Base-by-base conservation (phyloP, 1,140 invertebrate species). In the Dreissena rostriformis region DNA sequence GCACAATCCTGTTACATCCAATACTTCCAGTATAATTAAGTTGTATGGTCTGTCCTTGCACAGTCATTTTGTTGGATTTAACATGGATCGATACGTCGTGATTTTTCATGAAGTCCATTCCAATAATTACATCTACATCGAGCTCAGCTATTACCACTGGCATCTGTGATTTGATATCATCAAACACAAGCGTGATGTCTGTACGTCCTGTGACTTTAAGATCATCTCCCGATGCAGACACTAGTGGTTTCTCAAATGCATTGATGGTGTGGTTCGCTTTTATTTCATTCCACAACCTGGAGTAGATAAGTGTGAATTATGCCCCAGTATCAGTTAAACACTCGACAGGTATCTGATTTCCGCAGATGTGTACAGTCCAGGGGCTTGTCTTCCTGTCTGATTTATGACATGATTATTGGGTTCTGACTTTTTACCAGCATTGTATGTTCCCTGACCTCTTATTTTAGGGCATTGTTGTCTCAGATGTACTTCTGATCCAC, bases 251-350 rank as follows among this genome's bases (percentile, higher is more conserved):
- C 17, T 11, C 14, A 22, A 52, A 77, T n/a, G 39, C 51, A 12
- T 7, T 12, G 19, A 39, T 39, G n/a, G n/a, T 22, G 66, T 77
- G 75, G 28, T 67, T 52, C 19, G 11, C 39, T 26, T 22, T 11
- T 19, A 51, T 39, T 49, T 19, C 28, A 11, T 53, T 26, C 61
- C 17, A 67, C 10, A 66, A 6, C n/a, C 7, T 6, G 65, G 11
- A n/a, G 15, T 39, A 67, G 12, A 77, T 67, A n/a, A 67, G 29
- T 10, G 61, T 51, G 0, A 77, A n/a, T 15, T 61, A 14, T 8
- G 75, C 75, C 11, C 75, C 75, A 12, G 75, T 77, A 52, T 77
- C 75, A 67, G 66, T 24, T 29, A 77, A 77, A 22, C 61, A 67
- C 14, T 75, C 73, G 8, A 53, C 0, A 24, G 26, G 8, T 39